These are phyloP conservation scores for Rugalucina vietnamica DNA, from an alignment of 2,888 invertebrate genomes.

Conservation along the genomic window DNA sequence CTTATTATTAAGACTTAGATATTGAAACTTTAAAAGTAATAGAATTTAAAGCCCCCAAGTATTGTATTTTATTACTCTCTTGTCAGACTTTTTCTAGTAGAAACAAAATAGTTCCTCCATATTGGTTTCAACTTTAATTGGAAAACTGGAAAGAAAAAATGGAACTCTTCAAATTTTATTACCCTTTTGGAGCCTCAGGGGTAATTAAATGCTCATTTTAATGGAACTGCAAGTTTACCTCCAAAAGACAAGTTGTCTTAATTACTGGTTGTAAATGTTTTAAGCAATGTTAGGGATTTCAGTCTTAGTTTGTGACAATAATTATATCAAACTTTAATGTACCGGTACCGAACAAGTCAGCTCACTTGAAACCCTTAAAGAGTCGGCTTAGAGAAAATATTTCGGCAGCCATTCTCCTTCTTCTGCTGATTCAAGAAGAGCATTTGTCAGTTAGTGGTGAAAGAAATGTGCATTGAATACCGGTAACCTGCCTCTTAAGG, in stretches of 20 bases:
- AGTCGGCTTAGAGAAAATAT: too few species aligned
- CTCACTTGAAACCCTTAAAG: too few species aligned
- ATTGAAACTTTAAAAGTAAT: conserved; percentile 1
- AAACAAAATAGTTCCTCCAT: conserved; percentile 8
- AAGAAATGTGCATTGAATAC: too few species aligned
- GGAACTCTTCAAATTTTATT: conserved; percentile 3
- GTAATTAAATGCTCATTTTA: conserved; percentile 2
- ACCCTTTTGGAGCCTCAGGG: background rate
- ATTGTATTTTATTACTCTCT: conserved; percentile 6
- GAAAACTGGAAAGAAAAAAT: background rate
- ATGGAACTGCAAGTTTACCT: conserved; percentile 1
- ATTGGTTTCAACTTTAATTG: conserved; percentile 3
- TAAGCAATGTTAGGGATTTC: too few species aligned
- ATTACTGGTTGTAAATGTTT: background rate
- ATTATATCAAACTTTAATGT: too few species aligned
- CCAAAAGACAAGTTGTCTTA: background rate
- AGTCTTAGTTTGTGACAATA: too few species aligned
- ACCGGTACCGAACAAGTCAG: too few species aligned
- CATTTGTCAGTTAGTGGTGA: too few species aligned
- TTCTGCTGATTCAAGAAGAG: too few species aligned
- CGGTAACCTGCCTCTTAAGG: too few species aligned
- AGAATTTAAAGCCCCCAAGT: conserved; percentile 1
- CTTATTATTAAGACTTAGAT: background rate
- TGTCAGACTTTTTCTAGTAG: background rate
- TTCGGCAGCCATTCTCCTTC: too few species aligned